Evolutionary conservation across 2,888 invertebrate species (phyloP), one percentile per base, ranked within the genome.

Genomic region (Brachylomia viminalis): DNA sequence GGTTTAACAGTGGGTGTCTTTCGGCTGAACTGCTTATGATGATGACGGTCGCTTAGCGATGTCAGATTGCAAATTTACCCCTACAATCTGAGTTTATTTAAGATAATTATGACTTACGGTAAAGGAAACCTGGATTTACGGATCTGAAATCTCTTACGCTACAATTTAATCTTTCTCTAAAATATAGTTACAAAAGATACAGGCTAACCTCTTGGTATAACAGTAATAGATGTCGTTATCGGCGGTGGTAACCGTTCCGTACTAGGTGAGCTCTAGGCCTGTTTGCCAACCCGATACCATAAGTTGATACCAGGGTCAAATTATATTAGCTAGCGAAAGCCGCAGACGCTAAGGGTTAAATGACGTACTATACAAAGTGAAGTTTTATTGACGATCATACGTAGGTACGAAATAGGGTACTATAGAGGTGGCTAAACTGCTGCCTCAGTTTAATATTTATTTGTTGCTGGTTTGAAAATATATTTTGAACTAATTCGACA

Each of bases 351-450:
- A n/a, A n/a, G n/a, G n/a, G n/a, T n/a, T n/a, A n/a, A n/a, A n/a
- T n/a, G n/a, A n/a, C n/a, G n/a, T n/a, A n/a, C n/a, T 58, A 30
- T 30, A 15, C 8, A 20, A 47, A 54, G 52, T 66, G 20, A 52
- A 45, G 38, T 80, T 80, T 65, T 72, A 65, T 52, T 65, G 49
- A 17, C 49, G 49, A 45, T 54, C 54, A 30, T 30, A 30, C 10
- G 15, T 42, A 27, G 8, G 6, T 54, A 56, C 62, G 0, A 47
- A 62, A 38, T 38, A 30, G 4, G 38, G 33, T 23, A 38, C n/a
- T 20, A 47, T 17, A 59, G 17, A 58, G 11, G 38, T n/a, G 15
- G 0, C 30, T 58, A 42, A 75, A 81, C 15, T 38, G 58, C 67
- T 68, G 42, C 7, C 6, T 27, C 59, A 52, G 54, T n/a, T 33